Percentiles rank a stretch among this genome's conserved stretches.
These are phyloP conservation scores for Porites cylindrica DNA, from an alignment of 92 coral and sea anemone genomes.

Conservation along the genomic window DNA sequence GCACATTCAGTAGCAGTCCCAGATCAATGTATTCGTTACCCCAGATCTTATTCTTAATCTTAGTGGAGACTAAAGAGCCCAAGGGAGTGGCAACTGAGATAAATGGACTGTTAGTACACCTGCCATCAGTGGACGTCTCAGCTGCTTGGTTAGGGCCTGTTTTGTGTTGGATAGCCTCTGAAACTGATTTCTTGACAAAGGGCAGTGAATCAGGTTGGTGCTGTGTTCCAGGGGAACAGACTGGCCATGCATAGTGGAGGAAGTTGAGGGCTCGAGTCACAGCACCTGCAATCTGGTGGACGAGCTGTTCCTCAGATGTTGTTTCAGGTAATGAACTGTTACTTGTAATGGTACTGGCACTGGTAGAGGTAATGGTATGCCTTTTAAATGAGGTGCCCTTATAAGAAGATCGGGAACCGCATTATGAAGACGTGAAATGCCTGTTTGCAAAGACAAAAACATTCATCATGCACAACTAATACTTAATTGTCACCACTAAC, in stretches of 20 bases:
- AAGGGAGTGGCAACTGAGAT: constrained; percentile 22
- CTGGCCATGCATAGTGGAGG: not conserved
- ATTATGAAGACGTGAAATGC: too few relatives aligned
- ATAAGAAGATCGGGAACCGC: not conserved
- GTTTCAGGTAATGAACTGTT: not conserved
- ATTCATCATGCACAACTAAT: too few relatives aligned
- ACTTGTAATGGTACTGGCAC: not conserved
- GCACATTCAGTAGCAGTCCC: constrained; percentile 7
- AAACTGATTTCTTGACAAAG: not conserved
- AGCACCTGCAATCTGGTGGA: constrained; percentile 19
- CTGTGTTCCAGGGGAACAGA: not conserved
- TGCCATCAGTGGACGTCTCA: not conserved
- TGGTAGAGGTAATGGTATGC: not conserved
- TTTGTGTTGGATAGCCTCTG: constrained; percentile 1
- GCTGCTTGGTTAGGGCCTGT: not conserved
- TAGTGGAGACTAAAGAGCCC: constrained; percentile 1
- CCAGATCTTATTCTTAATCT: constrained; percentile 29
- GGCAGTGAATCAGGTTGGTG: not conserved
- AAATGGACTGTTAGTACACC: constrained; percentile 1
- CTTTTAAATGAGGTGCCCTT: not conserved
- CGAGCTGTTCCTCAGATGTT: not conserved
- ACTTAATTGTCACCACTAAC: too few relatives aligned
- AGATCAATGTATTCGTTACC: constrained; percentile 27
- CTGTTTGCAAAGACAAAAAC: too few relatives aligned
- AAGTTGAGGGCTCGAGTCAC: not conserved